Conservation (phyloP, 2,888 invertebrate species). For the Lottia scabra region DNA sequence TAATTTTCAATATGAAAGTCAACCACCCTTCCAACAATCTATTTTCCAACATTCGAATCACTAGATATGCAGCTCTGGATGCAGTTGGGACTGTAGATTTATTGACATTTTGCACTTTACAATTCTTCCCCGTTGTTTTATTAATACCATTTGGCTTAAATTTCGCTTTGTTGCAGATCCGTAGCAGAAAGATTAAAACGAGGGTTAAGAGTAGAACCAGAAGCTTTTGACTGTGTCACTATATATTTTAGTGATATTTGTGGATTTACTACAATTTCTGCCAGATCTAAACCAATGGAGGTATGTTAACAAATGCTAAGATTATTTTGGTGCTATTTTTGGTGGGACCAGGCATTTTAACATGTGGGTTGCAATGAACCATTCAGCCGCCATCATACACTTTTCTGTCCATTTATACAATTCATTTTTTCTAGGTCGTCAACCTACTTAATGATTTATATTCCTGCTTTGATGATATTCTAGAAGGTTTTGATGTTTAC, state of each 20-base stretch:
- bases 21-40: no score
- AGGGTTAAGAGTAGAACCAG: slow-evolving; percentile 88
- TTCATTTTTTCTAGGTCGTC: slow-evolving; percentile 44
- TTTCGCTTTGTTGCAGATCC: slow-evolving; percentile 23
- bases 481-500: slow-evolving; percentile 55
- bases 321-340: no score
- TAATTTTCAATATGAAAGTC: no score
- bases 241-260: slow-evolving; percentile 90
- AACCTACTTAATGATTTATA: slow-evolving; percentile 55
- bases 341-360: no score
- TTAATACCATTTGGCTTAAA: no score
- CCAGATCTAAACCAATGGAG: slow-evolving; percentile 41
- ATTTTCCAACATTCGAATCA: no score
- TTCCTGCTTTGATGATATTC: slow-evolving; percentile 50
- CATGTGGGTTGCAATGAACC: no score
- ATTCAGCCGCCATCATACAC: no score
- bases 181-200: slow-evolving; percentile 90
- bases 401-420: not conserved
- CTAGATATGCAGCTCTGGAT: no score
- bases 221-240: slow-evolving; percentile 89
- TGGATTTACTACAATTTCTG: slow-evolving; percentile 46
- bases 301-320: slow-evolving; percentile 9
- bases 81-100: no score
- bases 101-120: not conserved
- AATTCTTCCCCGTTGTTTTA: no score